Percentiles rank a stretch among this genome's conserved stretches.
phyloP scores from a whole-genome alignment of 2,113 vertebrate genomes.

The Scomber japonicus region DNA sequence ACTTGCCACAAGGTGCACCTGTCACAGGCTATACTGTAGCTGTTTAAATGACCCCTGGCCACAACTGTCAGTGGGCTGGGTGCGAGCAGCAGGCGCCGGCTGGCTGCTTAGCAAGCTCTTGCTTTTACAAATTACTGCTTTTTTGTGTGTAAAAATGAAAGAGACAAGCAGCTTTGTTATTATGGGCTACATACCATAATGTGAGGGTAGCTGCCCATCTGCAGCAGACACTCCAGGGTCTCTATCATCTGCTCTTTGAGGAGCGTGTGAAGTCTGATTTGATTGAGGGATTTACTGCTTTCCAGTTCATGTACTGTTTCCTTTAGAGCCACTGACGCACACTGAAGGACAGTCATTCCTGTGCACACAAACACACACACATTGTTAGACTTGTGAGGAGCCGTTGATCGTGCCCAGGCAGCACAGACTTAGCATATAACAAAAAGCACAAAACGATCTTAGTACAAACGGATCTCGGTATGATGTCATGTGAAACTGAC shows the following conservation, averaged over 20 bases:
- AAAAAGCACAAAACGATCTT: no score
- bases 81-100: background rate
- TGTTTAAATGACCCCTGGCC: background rate
- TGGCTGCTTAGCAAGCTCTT: no score
- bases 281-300: background rate
- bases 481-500: no score
- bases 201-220: constrained; percentile 84
- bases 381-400: background rate
- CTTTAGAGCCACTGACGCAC: constrained; percentile 83
- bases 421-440: no score
- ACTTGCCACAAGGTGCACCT: background rate
- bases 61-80: background rate
- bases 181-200: constrained; percentile 66
- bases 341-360: constrained; percentile 87
- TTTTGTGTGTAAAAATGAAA: background rate
- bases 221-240: constrained; percentile 87
- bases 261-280: constrained; percentile 69
- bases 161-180: background rate
- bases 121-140: background rate
- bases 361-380: background rate
- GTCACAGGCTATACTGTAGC: background rate
- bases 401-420: no score
- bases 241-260: constrained; percentile 85
- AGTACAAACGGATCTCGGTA: no score
- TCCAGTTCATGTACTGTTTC: constrained; percentile 65